Conservation (phyloP, 2,113 vertebrate species). For the Forbesichthys papilliferus region DNA sequence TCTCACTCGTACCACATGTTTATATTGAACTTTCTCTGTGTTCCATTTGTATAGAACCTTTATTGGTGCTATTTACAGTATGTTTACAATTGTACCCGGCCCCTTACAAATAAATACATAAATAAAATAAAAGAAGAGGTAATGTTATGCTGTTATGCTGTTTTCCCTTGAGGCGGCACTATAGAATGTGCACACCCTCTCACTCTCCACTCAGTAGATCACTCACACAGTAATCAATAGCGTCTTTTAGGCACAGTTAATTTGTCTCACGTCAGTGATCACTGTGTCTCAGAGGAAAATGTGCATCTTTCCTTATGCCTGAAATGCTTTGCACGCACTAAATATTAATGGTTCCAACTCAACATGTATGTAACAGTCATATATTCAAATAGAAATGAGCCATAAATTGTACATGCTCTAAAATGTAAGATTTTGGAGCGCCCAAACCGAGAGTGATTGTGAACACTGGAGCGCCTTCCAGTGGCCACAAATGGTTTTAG, state of each 20-base stretch:
- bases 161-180: too few relatives aligned
- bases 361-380: not conserved
- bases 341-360: too few relatives aligned
- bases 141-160: too few relatives aligned
- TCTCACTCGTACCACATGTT: too few relatives aligned
- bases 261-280: constrained; percentile 11
- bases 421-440: too few relatives aligned
- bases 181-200: not conserved
- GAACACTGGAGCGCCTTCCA: constrained; percentile 40
- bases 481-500: constrained; percentile 22
- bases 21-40: too few relatives aligned
- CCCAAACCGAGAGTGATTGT: not conserved
- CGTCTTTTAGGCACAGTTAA: constrained; percentile 10
- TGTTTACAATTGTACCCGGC: too few relatives aligned
- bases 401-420: not conserved
- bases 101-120: too few relatives aligned
- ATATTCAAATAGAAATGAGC: too few relatives aligned
- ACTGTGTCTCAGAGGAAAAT: constrained; percentile 5
- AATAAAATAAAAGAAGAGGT: too few relatives aligned
- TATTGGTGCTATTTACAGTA: too few relatives aligned
- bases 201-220: constrained; percentile 16
- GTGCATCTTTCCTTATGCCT: not conserved
- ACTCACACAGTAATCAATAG: constrained; percentile 39
- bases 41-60: too few relatives aligned
- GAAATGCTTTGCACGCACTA: not conserved